Percentiles rank a stretch among this genome's conserved stretches.
phyloP scores from a whole-genome alignment of 1,140 invertebrate genomes.

The Halyomorpha halys region DNA sequence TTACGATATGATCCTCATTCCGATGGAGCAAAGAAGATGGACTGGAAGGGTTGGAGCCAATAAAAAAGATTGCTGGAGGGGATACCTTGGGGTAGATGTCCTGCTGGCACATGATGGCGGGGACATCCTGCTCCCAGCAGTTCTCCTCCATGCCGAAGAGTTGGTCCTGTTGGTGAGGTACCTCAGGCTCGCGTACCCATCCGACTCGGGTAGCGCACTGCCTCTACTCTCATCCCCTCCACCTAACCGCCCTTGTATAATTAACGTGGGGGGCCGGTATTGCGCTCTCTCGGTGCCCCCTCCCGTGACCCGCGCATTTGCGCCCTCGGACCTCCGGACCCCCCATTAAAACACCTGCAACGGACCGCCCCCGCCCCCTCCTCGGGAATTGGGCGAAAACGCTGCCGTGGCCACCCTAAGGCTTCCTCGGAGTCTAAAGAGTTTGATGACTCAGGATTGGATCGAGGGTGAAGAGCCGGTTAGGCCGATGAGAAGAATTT shows the following conservation, averaged over 20 bases:
- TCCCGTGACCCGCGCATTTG: slow-evolving; percentile 19
- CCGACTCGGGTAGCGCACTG: not conserved
- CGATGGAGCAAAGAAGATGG: too few species aligned
- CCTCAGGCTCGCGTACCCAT: slow-evolving; percentile 1
- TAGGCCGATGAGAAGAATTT: too few species aligned
- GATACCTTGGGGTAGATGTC: slow-evolving; percentile 13
- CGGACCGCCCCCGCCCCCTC: not conserved
- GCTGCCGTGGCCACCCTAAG: too few species aligned
- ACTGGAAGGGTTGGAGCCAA: not conserved
- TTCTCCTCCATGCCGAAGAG: slow-evolving; percentile 22
- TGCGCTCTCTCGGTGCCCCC: slow-evolving; percentile 19
- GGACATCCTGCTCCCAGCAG: slow-evolving; percentile 27
- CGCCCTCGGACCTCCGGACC: slow-evolving; percentile 19
- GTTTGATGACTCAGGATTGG: not conserved
- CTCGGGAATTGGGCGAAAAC: not conserved
- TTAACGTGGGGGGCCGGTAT: slow-evolving; percentile 21
- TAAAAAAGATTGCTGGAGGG: not conserved
- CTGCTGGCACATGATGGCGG: slow-evolving; percentile 25
- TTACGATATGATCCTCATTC: too few species aligned
- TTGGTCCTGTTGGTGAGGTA: not conserved
- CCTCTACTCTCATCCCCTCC: slow-evolving; percentile 8
- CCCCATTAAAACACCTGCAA: slow-evolving; percentile 23
- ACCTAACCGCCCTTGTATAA: slow-evolving; percentile 6
- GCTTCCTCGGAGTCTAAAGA: too few species aligned
- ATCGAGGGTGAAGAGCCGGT: not conserved